Conservation (phyloP, 2,797 vertebrate genomes). For the Acanthurus tractus region DNA sequence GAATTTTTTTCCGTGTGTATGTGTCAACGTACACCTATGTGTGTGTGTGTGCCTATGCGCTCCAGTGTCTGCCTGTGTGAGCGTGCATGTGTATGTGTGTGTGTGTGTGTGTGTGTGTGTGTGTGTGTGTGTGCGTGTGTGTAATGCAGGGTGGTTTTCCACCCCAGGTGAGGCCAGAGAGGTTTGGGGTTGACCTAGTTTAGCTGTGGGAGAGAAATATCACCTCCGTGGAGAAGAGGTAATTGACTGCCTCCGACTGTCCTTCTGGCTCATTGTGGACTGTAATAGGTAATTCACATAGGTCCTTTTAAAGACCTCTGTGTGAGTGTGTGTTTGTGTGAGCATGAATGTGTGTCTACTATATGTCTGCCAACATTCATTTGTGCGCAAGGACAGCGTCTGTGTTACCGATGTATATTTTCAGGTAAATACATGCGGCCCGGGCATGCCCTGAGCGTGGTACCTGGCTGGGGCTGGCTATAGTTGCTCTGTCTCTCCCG, state of each 20-base stretch:
- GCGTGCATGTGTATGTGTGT: conserved; percentile 54
- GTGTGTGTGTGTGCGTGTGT: conserved; percentile 59
- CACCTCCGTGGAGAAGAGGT: conserved; percentile 80
- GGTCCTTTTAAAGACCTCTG: conserved; percentile 75
- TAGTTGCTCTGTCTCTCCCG: conserved; percentile 90
- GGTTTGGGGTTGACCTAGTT: conserved; percentile 85
- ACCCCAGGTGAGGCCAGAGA: conserved; percentile 81
- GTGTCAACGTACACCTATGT: conserved; percentile 44
- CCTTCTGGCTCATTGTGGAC: conserved; percentile 82
- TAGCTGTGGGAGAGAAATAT: conserved; percentile 84
- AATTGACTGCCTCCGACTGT: conserved; percentile 84
- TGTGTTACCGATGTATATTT: conserved; percentile 7
- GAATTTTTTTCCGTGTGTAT: conserved; percentile 59
- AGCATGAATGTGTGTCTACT: conserved; percentile 13
- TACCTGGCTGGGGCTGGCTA: conserved; percentile 93
- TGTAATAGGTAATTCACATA: conserved; percentile 81
- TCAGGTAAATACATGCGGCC: conserved; percentile 18
- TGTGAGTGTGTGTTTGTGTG: conserved; percentile 16
- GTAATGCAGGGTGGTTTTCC: conserved; percentile 79
- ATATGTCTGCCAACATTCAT: conserved; percentile 25
- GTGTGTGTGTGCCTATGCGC: conserved; percentile 38
- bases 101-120: conserved; percentile 59
- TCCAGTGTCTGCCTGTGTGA: conserved; percentile 17
- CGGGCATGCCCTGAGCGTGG: background rate
- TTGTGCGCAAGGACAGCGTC: conserved; percentile 6